Evolutionary conservation across 2,113 vertebrate genomes (phyloP).

Genomic region (Mobula hypostoma): DNA sequence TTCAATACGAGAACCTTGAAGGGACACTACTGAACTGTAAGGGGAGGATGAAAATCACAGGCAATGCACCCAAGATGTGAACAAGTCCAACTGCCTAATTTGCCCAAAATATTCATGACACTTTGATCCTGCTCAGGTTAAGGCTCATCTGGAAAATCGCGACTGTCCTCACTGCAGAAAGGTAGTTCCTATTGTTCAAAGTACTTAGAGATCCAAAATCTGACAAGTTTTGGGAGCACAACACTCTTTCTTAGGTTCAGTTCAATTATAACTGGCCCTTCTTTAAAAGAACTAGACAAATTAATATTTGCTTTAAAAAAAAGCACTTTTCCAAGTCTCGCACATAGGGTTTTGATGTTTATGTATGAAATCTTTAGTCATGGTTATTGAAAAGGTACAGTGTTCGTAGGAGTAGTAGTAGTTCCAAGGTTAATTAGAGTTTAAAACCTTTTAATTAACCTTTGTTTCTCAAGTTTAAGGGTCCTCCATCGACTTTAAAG

Average conservation of each 20-base stretch:
- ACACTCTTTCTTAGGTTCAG: background rate
- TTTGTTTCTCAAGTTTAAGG: background rate
- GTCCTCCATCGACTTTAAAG: background rate
- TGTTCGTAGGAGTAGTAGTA: background rate
- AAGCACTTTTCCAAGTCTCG: background rate
- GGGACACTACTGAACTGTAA: background rate
- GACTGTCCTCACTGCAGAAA: background rate
- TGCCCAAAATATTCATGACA: background rate
- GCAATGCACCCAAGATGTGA: background rate
- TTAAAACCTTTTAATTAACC: background rate
- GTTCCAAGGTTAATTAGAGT: background rate
- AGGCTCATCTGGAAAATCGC: background rate
- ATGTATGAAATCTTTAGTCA: background rate
- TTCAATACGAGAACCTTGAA: background rate
- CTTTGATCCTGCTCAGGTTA: background rate
- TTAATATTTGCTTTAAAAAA: background rate
- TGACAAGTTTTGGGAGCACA: background rate
- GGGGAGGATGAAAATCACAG: no score
- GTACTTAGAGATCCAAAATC: background rate
- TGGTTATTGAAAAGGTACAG: background rate
- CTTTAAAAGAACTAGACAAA: background rate
- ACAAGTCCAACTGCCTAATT: background rate
- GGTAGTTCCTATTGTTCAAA: background rate
- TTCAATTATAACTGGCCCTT: background rate
- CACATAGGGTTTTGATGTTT: background rate